phyloP scores from a whole-genome alignment of 1,140 invertebrate genomes.

The Drosophila bocki region DNA sequence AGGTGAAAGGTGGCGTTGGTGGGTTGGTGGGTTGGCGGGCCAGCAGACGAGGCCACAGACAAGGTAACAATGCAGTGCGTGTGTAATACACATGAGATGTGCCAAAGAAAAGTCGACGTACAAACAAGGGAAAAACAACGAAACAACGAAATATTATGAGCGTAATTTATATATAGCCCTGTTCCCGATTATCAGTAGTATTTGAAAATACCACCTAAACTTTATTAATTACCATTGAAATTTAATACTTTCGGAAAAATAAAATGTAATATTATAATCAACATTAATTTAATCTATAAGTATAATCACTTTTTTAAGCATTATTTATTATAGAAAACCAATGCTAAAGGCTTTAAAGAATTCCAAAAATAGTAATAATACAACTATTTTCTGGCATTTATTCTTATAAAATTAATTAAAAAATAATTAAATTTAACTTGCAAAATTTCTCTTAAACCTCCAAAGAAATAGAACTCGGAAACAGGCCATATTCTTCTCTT shows the following conservation, averaged over 20 bases:
- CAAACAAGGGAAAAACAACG: conserved; percentile 19
- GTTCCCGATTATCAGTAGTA: not conserved
- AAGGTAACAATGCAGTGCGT: conserved; percentile 47
- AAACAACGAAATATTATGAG: conserved; percentile 8
- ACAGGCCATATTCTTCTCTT: not conserved
- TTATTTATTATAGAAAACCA: too few relatives aligned
- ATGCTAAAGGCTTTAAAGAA: too few relatives aligned
- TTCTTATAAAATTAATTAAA: too few relatives aligned
- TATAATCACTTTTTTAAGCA: too few relatives aligned
- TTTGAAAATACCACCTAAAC: not conserved
- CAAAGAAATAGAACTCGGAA: not conserved
- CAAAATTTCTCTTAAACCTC: not conserved
- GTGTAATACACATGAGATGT: conserved; percentile 23
- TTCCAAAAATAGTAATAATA: too few relatives aligned
- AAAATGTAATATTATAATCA: too few relatives aligned
- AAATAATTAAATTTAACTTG: not conserved
- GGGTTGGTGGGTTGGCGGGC: not conserved
- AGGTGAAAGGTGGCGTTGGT: conserved; percentile 43
- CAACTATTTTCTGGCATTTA: too few relatives aligned
- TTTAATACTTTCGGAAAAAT: not conserved
- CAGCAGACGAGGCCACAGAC: conserved; percentile 50
- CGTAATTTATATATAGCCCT: not conserved
- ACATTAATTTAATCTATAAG: too few relatives aligned
- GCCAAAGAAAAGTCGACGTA: conserved; percentile 20
- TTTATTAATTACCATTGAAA: not conserved